Conservation (phyloP, 2,113 vertebrate species). For the Microcebus tavaratra region DNA sequence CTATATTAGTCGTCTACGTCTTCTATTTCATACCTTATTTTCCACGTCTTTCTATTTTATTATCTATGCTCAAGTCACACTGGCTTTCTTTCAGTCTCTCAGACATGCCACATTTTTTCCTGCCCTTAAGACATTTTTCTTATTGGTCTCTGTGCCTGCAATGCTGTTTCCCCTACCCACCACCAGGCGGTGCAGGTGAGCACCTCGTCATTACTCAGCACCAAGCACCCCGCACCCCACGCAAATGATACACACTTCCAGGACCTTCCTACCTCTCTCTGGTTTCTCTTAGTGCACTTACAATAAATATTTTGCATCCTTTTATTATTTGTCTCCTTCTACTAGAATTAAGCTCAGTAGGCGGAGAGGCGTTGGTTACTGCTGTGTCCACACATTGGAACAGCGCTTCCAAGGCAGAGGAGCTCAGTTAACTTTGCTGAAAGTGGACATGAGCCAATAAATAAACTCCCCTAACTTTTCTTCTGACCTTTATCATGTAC, state of each 20-base stretch:
- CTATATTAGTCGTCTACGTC: neutral
- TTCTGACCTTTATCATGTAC: neutral
- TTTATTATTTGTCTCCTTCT: neutral
- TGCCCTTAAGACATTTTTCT: neutral
- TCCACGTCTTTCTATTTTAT: neutral
- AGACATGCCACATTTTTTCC: neutral
- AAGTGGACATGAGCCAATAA: neutral
- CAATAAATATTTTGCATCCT: neutral
- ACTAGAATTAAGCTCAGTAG: neutral
- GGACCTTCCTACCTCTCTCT: neutral
- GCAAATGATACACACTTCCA: neutral
- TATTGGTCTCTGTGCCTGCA: neutral
- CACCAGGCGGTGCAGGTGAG: neutral
- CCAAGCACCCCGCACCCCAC: accelerated
- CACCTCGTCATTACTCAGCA: neutral
- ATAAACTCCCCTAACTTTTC: neutral
- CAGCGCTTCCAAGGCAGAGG: accelerated
- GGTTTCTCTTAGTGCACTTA: neutral
- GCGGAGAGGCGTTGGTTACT: neutral
- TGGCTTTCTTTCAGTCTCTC: neutral
- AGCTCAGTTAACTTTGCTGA: neutral
- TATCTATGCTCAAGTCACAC: neutral
- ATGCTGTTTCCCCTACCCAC: neutral
- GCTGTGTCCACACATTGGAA: neutral
- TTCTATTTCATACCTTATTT: neutral